Conservation (phyloP, 2,797 vertebrate genomes). For the Paratrypauchen microcephalus region DNA sequence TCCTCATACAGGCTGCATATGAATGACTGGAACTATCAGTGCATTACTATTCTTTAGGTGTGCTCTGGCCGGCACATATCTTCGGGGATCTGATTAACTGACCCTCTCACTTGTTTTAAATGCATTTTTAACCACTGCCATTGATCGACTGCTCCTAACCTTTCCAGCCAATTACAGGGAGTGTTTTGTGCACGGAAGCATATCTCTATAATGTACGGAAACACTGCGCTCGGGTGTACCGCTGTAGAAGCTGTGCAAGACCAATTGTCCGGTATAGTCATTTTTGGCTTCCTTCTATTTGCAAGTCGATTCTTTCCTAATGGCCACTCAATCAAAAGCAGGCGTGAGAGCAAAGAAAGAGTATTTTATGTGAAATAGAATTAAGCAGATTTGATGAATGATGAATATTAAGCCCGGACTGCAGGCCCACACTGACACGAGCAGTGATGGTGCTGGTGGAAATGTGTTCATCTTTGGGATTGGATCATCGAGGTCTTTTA, state of each 20-base stretch:
- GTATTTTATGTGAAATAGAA: not conserved
- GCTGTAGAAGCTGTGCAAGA: not conserved
- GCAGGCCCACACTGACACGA: not conserved
- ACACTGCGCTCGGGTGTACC: not conserved
- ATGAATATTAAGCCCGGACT: conserved; percentile 16
- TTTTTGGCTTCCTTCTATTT: conserved; percentile 17
- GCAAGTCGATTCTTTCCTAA: conserved; percentile 11
- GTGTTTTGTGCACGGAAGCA: conserved; percentile 3
- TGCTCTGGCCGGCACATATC: not conserved
- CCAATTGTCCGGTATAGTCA: conserved; percentile 12
- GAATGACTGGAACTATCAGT: not conserved
- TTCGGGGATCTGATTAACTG: conserved; percentile 10
- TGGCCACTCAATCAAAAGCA: conserved; percentile 5
- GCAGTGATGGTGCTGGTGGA: not conserved
- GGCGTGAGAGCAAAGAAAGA: not conserved
- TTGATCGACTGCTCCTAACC: conserved; percentile 9
- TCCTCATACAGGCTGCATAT: not conserved
- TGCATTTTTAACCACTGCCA: conserved; percentile 4
- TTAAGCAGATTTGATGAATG: not conserved
- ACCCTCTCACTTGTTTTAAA: conserved; percentile 7
- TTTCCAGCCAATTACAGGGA: conserved; percentile 12
- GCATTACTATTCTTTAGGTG: conserved; percentile 3
- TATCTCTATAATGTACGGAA: conserved; percentile 9
- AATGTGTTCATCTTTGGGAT: not conserved
- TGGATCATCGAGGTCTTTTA: not conserved